Evolutionary conservation across 2,888 invertebrate genomes (phyloP).

Genomic region (Meteorus cinctellus): DNA sequence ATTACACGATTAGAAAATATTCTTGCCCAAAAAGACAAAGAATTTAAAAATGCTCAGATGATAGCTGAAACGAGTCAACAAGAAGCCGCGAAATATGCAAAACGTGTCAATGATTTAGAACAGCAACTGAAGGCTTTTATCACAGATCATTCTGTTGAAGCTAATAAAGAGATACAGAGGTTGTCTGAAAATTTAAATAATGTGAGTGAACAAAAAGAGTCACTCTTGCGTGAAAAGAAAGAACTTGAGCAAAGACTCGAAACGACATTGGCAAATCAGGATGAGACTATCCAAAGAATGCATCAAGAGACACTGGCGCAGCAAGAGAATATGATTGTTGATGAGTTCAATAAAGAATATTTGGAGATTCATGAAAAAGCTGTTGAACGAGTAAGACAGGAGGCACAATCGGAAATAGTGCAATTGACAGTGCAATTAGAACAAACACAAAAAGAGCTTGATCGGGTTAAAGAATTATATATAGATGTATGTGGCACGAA

Average conservation of each 20-base stretch:
- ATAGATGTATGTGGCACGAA: constrained; percentile 78
- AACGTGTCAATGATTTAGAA: constrained; percentile 66
- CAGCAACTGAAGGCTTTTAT: constrained; percentile 66
- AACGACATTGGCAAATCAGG: constrained; percentile 61
- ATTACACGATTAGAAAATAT: constrained; percentile 73
- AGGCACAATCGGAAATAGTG: constrained; percentile 65
- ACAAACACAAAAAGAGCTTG: constrained; percentile 67
- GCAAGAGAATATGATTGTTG: constrained; percentile 59
- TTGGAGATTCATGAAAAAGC: constrained; percentile 69
- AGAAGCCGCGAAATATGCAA: constrained; percentile 62
- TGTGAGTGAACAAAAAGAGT: constrained; percentile 62
- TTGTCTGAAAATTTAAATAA: constrained; percentile 64
- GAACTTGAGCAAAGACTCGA: constrained; percentile 62
- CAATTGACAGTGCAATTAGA: constrained; percentile 69
- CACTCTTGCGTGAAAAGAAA: constrained; percentile 60
- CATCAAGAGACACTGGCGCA: constrained; percentile 60
- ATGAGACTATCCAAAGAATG: constrained; percentile 61
- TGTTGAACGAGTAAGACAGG: constrained; percentile 65
- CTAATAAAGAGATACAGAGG: constrained; percentile 66
- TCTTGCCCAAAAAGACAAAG: constrained; percentile 69
- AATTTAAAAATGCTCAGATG: constrained; percentile 63
- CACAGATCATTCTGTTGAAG: constrained; percentile 65
- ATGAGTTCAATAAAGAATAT: constrained; percentile 68
- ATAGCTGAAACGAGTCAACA: constrained; percentile 60
- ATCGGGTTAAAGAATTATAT: constrained; percentile 68